Base-by-base conservation (phyloP, 2,113 vertebrate genomes). In the Caranx ignobilis region DNA sequence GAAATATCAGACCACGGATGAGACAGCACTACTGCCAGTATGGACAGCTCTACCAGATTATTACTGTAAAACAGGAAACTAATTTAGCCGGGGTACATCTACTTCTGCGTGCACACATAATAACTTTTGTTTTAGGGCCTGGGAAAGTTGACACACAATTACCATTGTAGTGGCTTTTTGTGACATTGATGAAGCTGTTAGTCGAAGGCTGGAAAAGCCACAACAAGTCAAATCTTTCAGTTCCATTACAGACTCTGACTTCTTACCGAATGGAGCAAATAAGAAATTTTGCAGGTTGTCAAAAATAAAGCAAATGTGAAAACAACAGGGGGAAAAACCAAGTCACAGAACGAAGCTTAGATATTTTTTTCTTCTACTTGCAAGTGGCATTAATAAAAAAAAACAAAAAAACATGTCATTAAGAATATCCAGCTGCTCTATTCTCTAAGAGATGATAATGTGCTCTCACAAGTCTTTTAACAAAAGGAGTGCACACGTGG, bases 101-200 rank as follows among this genome's bases (percentile, higher is more conserved):
- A 66, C 45, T 69, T 70, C n/a, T 85, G 67, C 76, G 65, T 71
- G 50, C n/a, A 84, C 43, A 56, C 66, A 56, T 74, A 82, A 89
- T 85, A 75, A 75, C 75, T 81, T 91, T 77, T 77, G 63, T 84
- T 86, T 83, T 68, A 76, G 60, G 21, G 65, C 73, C 71, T 41
- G 63, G 15, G 32, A 82, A 78, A 57, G 61, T 48, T 82, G 73
- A 88, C 78, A 84, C 68, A 84, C 75, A 91, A 89, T 82, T 86
- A 82, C 78, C 69, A 74, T 73, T 82, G 35, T 57, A 19, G 68
- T 77, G 68, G 73, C 37, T 77, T 75, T 80, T 69, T 15, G 31
- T 88, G 84, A 86, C 85, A 83, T 79, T 89, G 76, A 88, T 72
- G 21, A 86, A 89, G 74, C 74, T 82, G 66, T 75, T 79, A 55